Evolutionary conservation across 1,140 invertebrate genomes (phyloP).

Genomic region (Forficula auricularia): DNA sequence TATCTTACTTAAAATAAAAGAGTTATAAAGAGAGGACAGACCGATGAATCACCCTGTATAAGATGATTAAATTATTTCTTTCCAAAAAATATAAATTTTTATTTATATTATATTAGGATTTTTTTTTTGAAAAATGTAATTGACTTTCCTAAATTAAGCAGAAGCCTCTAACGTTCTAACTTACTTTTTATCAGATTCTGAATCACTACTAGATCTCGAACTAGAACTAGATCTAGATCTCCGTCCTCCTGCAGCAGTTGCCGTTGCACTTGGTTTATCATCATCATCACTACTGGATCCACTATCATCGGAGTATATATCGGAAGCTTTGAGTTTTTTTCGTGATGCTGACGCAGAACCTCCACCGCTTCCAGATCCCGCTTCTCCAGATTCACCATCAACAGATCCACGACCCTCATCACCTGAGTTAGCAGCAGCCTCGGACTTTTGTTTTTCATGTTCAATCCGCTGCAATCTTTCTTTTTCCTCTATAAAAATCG

Average conservation of each 20-base stretch:
- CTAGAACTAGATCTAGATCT: constrained; percentile 17
- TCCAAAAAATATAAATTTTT: too few relatives aligned
- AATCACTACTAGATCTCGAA: constrained; percentile 24
- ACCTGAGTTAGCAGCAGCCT: too few relatives aligned
- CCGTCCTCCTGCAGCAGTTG: constrained; percentile 4
- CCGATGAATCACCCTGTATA: too few relatives aligned
- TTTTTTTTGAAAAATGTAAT: too few relatives aligned
- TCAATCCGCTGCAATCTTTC: constrained; percentile 35
- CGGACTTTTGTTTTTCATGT: constrained; percentile 26
- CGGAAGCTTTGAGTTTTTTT: constrained; percentile 71
- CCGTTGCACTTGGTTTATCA: constrained; percentile 5
- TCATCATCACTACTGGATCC: constrained; percentile 47
- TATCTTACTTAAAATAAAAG: too few relatives aligned
- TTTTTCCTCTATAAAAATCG: constrained; percentile 31
- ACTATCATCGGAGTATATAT: constrained; percentile 91
- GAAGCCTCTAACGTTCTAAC: too few relatives aligned
- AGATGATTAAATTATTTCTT: constrained; percentile 6
- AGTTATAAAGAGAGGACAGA: too few relatives aligned
- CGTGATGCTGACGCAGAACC: constrained; percentile 28
- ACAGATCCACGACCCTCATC: constrained; percentile 21
- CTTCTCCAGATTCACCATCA: constrained; percentile 32
- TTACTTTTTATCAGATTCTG: constrained; percentile 34
- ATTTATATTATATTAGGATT: too few relatives aligned
- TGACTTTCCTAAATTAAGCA: too few relatives aligned
- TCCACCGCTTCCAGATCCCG: constrained; percentile 29